phyloP scores from a whole-genome alignment of 2,113 vertebrate species.

The Sclerurus mexicanus region DNA sequence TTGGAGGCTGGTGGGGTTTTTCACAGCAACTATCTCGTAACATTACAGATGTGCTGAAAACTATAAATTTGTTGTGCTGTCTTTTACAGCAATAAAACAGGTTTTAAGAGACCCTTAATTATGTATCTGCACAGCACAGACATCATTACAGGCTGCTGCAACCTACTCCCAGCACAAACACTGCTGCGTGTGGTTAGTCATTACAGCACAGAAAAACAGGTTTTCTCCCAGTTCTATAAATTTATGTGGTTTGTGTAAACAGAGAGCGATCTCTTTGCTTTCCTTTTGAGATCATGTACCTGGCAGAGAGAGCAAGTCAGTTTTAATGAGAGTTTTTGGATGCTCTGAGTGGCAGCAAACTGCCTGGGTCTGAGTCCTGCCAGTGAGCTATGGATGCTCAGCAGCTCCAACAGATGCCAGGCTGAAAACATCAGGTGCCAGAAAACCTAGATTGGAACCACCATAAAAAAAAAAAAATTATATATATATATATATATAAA shows the following conservation, averaged over 20 bases:
- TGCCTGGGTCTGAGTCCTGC: too few relatives aligned
- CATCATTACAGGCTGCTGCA: neutral
- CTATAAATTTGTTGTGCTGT: neutral
- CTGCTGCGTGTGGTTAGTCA: neutral
- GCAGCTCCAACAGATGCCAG: too few relatives aligned
- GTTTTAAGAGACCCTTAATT: conserved; percentile 24
- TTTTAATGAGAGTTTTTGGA: neutral
- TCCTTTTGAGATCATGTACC: neutral
- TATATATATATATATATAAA: too few relatives aligned
- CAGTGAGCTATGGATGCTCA: too few relatives aligned
- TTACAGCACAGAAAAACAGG: neutral
- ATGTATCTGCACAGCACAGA: conserved; percentile 32
- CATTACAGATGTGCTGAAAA: neutral
- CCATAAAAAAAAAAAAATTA: too few relatives aligned
- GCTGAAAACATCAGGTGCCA: too few relatives aligned
- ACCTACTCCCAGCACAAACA: neutral
- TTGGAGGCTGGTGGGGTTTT: neutral
- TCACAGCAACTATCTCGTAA: neutral
- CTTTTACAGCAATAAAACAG: neutral
- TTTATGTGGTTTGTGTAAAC: neutral
- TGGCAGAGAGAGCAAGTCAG: neutral
- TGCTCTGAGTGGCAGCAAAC: too few relatives aligned
- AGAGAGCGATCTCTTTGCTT: neutral
- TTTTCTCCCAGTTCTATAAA: neutral
- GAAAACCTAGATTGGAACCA: too few relatives aligned